These are phyloP conservation scores for Apostichopus leukothele DNA, from an alignment of 53 echinoderm and acorn worm species.

Conservation along the genomic window DNA sequence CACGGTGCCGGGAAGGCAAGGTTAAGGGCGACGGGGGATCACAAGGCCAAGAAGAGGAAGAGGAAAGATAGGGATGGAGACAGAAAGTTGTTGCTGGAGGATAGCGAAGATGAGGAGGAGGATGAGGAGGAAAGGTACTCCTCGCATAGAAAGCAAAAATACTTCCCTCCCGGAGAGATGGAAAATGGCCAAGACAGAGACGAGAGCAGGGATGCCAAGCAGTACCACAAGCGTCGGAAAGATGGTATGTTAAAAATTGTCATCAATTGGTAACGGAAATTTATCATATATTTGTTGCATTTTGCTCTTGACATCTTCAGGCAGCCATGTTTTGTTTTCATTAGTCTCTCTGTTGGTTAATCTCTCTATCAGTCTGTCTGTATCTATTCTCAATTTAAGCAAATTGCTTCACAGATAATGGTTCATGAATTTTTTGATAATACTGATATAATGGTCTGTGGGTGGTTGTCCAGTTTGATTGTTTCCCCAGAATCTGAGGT, in stretches of 20 bases:
- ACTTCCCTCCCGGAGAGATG: constrained; percentile 43
- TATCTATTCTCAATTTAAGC: no score
- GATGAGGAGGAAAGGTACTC: constrained; percentile 32
- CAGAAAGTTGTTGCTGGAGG: constrained; percentile 24
- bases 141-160: constrained; percentile 29
- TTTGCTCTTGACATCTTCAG: no score
- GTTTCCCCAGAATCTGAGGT: no score
- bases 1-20: constrained; percentile 3
- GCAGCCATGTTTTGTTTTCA: no score
- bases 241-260: not conserved
- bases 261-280: no score
- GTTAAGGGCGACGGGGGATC: not conserved
- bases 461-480: no score
- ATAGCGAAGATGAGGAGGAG: constrained; percentile 56
- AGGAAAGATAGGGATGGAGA: constrained; percentile 57
- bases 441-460: no score
- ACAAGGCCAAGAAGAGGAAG: constrained; percentile 69
- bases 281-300: no score
- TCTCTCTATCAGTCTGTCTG: no score
- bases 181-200: constrained; percentile 1
- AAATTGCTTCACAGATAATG: no score
- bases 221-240: constrained; percentile 7
- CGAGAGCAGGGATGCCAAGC: constrained; percentile 10
- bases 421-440: no score
- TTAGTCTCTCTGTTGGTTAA: no score